Evolutionary conservation across 2,797 vertebrate species (phyloP), one percentile per base, ranked within the genome.

Genomic region (Phoxinus dragarum): DNA sequence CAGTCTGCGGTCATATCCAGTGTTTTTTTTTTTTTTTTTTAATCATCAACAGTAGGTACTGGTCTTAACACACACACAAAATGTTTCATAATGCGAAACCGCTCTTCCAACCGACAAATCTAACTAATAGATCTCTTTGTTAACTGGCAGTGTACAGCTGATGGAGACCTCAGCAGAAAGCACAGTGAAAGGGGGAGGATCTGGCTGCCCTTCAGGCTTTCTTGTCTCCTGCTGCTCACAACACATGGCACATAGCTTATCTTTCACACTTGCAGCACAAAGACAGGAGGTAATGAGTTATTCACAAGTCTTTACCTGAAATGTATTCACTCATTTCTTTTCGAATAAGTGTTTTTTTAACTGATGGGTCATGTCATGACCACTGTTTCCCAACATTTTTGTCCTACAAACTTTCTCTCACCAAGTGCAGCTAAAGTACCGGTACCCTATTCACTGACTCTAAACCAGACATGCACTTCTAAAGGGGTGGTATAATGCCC

Each of bases 241-340:
- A 84, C 88, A 88, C 84, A 84, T 89, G 88, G 61, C 88, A 84
- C 82, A 76, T 34, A 88, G 64, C 72, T 81, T 54, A 81, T 56
- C 77, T 84, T 64, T 71, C 56, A 86, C 47, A 23, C 14, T 66
- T 34, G 3, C 61, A 17, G 6, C 27, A 66, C 31, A 23, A 12
- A 36, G 27, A 73, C 21, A 54, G 10, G 61, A n/a, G 27, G 9
- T 19, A 36, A 79, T 81, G n/a, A 67, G 44, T 75, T 56, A 71
- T 86, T 21, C n/a, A 84, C 17, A 10, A 40, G 73, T 68, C 3
- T 38, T 64, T 3, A 66, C 27, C 42, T 38, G 38, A 49, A 61
- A 49, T 19, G 14, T 14, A 52, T 61, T 27, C 36, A 78, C 8
- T 4, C 8, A 17, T 19, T 69, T 69, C 36, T 17, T 66, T 34